A percentile compares a stretch with the other conserved stretches of the same genome.
Evolutionary conservation across 2,888 invertebrate species (phyloP).

Genomic region (Schizotus pectinicornis): DNA sequence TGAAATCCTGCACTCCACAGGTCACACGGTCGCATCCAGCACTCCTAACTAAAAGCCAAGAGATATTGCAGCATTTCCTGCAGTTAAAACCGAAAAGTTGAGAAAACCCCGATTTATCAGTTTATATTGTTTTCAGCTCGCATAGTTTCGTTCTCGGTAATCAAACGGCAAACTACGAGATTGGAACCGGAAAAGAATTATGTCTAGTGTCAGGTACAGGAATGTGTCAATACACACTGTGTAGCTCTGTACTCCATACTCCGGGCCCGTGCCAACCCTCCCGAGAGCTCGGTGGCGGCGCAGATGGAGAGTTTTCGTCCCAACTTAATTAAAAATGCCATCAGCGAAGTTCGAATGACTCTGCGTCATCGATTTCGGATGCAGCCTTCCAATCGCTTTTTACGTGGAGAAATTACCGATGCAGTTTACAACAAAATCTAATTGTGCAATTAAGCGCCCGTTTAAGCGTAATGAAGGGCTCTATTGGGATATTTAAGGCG

Average conservation of each 20-base stretch:
- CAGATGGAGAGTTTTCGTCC: slow-evolving; percentile 9
- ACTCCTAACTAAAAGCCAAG: slow-evolving; percentile 18
- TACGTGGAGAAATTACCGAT: neutral
- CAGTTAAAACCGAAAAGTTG: slow-evolving; percentile 28
- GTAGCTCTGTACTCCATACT: slow-evolving; percentile 1
- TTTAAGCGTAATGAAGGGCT: slow-evolving; percentile 9
- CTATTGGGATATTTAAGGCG: slow-evolving; percentile 27
- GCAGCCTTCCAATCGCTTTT: neutral
- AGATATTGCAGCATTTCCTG: slow-evolving; percentile 24
- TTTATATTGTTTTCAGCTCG: slow-evolving; percentile 34
- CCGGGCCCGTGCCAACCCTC: slow-evolving; percentile 1
- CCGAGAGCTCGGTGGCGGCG: neutral
- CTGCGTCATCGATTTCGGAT: slow-evolving; percentile 1
- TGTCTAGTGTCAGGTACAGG: slow-evolving; percentile 22
- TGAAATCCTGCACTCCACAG: slow-evolving; percentile 39
- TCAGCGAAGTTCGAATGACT: slow-evolving; percentile 1
- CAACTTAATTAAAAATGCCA: slow-evolving; percentile 18
- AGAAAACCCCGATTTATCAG: slow-evolving; percentile 34
- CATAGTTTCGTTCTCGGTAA: slow-evolving; percentile 32
- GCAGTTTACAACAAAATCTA: slow-evolving; percentile 20
- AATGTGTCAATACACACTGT: slow-evolving; percentile 22
- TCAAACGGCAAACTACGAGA: slow-evolving; percentile 15
- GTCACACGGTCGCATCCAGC: slow-evolving; percentile 37
- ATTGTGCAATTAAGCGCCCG: slow-evolving; percentile 15
- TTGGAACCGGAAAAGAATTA: slow-evolving; percentile 20